A percentile compares a stretch with the other conserved stretches of the same genome.
phyloP scores from a whole-genome alignment of 2,797 vertebrate genomes.

The Sitta carolinensis region DNA sequence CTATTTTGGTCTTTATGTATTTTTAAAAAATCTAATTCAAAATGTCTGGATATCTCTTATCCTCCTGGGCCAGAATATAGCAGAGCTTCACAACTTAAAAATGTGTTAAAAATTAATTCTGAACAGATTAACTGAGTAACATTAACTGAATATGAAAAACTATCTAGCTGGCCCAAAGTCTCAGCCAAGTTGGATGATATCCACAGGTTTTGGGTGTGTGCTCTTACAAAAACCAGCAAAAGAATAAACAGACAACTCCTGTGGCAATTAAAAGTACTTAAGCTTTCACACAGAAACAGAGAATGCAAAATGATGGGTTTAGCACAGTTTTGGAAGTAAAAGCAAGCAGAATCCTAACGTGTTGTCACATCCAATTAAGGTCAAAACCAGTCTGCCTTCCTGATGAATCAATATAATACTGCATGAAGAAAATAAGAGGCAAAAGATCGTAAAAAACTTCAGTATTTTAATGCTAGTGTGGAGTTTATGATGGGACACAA shows the following conservation, averaged over 20 bases:
- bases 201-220: neutral
- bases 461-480: neutral
- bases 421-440: neutral
- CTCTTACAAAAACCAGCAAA: neutral
- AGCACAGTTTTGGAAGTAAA: neutral
- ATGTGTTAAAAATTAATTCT: neutral
- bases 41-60: neutral
- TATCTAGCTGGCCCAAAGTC: neutral
- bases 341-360: neutral
- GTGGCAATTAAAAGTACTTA: neutral
- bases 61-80: neutral
- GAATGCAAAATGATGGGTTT: neutral
- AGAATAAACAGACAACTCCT: neutral
- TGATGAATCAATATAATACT: neutral
- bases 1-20: neutral
- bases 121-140: neutral
- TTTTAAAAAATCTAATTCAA: neutral
- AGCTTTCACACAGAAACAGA: neutral
- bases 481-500: neutral
- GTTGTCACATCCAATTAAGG: neutral
- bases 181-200: neutral
- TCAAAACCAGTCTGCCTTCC: neutral
- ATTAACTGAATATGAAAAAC: neutral
- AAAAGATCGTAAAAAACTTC: neutral
- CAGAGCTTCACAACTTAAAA: neutral